phyloP scores from a whole-genome alignment of 2,113 vertebrate genomes.

The Neodontobutis hainanensis region DNA sequence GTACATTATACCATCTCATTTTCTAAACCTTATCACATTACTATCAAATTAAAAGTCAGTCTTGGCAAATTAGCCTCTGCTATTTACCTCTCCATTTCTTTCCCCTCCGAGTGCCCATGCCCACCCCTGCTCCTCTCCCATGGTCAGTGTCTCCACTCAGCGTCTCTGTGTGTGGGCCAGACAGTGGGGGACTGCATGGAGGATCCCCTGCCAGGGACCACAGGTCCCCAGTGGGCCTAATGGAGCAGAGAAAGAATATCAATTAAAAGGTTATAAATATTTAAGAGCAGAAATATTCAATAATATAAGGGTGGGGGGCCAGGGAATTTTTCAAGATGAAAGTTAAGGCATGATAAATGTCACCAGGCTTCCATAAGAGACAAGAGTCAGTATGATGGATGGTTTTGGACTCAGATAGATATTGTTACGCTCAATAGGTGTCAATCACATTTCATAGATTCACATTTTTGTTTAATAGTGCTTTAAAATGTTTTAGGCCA shows the following conservation, averaged over 20 bases:
- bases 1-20: neutral
- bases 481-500: slow-evolving; percentile 23
- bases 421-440: slow-evolving; percentile 64
- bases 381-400: slow-evolving; percentile 67
- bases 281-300: slow-evolving; percentile 82
- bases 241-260: slow-evolving; percentile 79
- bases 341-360: slow-evolving; percentile 77
- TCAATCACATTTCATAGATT: slow-evolving; percentile 62
- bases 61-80: slow-evolving; percentile 7
- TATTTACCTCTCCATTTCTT: neutral
- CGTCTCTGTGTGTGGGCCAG: slow-evolving; percentile 73
- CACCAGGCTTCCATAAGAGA: slow-evolving; percentile 53
- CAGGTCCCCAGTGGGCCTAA: slow-evolving; percentile 70
- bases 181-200: slow-evolving; percentile 48
- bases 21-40: slow-evolving; percentile 8
- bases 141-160: slow-evolving; percentile 62
- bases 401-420: slow-evolving; percentile 51
- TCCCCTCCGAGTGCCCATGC: slow-evolving; percentile 62
- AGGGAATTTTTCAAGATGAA: slow-evolving; percentile 73
- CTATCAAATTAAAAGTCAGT: slow-evolving; percentile 6
- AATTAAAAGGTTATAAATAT: slow-evolving; percentile 84
- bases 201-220: slow-evolving; percentile 67
- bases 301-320: slow-evolving; percentile 75
- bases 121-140: slow-evolving; percentile 20
- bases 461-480: slow-evolving; percentile 41